These are phyloP conservation scores for Acanthopleura granulata DNA, from an alignment of 2,888 invertebrate species.

Conservation along the genomic window DNA sequence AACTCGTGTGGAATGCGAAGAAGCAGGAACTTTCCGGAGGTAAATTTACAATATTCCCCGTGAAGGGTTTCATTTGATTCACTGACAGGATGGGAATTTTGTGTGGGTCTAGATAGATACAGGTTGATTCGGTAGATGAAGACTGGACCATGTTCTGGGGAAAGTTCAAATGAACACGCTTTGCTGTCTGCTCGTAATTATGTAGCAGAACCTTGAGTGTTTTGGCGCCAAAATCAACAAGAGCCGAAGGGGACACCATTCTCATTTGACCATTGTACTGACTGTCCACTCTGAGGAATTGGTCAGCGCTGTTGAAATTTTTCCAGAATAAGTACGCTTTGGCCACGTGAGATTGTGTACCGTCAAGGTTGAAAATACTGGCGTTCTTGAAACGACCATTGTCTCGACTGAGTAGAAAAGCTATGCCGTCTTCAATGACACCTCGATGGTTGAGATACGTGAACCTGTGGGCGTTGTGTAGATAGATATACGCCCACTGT, in stretches of 20 bases:
- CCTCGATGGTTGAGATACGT: conserved; percentile 18
- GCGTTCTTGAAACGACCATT: not conserved
- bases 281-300: not conserved
- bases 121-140: not conserved
- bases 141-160: not conserved
- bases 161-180: too few relatives aligned
- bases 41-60: not conserved
- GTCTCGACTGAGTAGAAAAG: not conserved
- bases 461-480: conserved; percentile 23
- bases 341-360: not conserved
- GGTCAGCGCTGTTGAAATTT: not conserved
- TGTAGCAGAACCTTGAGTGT: not conserved
- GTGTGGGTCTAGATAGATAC: not conserved
- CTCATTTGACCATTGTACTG: not conserved
- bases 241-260: not conserved
- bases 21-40: not conserved
- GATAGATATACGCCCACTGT: conserved; percentile 20
- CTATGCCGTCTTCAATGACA: conserved; percentile 19
- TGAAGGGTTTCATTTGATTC: not conserved
- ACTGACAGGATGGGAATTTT: not conserved
- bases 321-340: not conserved
- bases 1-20: too few relatives aligned
- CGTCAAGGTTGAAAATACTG: not conserved
- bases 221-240: not conserved
- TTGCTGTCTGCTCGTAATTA: not conserved